phyloP scores from a whole-genome alignment of 2,888 invertebrate genomes.

The Noctua comes region DNA sequence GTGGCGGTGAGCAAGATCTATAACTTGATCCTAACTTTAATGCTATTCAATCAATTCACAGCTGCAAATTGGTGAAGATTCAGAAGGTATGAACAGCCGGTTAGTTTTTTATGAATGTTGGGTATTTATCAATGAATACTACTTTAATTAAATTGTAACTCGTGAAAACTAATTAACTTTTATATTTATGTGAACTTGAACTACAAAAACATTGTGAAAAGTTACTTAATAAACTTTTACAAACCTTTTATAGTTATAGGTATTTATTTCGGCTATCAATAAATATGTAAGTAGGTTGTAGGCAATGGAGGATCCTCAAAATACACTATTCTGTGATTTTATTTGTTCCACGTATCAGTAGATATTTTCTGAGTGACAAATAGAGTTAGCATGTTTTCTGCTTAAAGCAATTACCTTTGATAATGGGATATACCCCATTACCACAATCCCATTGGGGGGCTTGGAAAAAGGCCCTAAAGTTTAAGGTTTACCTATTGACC shows the following conservation, averaged over 20 bases:
- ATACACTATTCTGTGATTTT: background rate
- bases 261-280: background rate
- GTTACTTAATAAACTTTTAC: background rate
- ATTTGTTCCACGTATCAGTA: background rate
- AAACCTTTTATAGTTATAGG: background rate
- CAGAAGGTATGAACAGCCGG: background rate
- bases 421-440: too few species aligned
- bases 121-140: background rate
- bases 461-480: background rate
- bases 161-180: background rate
- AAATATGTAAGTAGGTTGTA: background rate
- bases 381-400: background rate
- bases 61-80: background rate
- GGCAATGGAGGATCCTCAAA: background rate
- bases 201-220: background rate
- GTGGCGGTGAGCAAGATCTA: conserved; percentile 28
- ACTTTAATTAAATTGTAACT: background rate
- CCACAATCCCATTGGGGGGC: too few species aligned
- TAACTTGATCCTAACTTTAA: conserved; percentile 10
- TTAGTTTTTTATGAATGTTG: background rate
- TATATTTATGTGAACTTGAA: background rate
- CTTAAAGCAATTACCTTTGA: background rate
- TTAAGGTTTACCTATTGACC: background rate
- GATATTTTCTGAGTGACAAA: background rate
- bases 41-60: conserved; percentile 11